phyloP scores from a whole-genome alignment of 2,113 vertebrate species.

The Rhineura floridana region DNA sequence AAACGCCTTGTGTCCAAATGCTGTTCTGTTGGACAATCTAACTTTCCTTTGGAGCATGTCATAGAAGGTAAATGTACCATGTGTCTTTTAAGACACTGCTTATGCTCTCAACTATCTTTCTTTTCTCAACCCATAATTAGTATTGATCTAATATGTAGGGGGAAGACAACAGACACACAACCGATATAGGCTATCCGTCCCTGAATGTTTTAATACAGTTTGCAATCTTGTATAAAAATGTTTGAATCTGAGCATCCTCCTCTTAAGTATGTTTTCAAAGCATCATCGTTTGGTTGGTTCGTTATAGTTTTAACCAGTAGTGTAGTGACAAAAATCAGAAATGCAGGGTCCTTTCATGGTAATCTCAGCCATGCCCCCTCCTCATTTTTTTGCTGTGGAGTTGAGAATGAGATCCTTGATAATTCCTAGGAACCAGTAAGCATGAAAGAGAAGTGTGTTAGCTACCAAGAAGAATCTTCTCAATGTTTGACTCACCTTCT shows the following conservation, averaged over 20 bases:
- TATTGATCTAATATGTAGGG: not conserved
- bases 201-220: not conserved
- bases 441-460: too few species aligned
- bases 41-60: not conserved
- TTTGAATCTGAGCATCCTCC: not conserved
- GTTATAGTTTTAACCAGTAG: too few species aligned
- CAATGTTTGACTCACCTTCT: too few species aligned
- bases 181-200: not conserved
- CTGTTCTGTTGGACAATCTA: not conserved
- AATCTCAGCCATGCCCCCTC: too few species aligned
- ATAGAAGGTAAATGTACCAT: not conserved
- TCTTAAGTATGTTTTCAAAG: not conserved
- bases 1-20: conserved; percentile 38
- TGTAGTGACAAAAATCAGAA: too few species aligned
- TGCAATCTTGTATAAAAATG: not conserved
- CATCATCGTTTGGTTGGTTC: not conserved
- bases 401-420: too few species aligned
- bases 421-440: not conserved
- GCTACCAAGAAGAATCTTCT: too few species aligned
- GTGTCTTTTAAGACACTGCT: not conserved
- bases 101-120: not conserved
- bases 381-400: too few species aligned
- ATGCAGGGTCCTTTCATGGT: too few species aligned
- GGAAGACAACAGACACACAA: not conserved
- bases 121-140: not conserved